A percentile compares a stretch with the other conserved stretches of the same genome.
These are phyloP conservation scores for Actinostola sp. DNA, from an alignment of 92 coral and sea anemone species.

Conservation along the genomic window DNA sequence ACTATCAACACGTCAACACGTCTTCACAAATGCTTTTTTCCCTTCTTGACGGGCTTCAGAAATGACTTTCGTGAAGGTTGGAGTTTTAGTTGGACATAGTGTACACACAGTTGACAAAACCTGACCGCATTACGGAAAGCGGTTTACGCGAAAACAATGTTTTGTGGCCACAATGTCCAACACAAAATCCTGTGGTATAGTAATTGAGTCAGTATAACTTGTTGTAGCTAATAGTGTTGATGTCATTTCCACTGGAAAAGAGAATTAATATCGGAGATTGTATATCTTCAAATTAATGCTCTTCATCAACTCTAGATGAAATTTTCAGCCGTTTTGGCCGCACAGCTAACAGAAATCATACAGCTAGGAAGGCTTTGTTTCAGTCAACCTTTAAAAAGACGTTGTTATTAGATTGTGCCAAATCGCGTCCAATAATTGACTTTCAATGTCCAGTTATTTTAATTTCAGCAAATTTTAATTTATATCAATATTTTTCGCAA, in stretches of 20 bases:
- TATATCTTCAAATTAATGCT: not conserved
- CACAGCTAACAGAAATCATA: no score
- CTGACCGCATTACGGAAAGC: not conserved
- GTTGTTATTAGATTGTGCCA: not conserved
- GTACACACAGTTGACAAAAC: not conserved
- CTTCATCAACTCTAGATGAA: not conserved
- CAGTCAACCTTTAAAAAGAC: no score
- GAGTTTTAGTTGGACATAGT: not conserved
- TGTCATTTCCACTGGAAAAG: not conserved
- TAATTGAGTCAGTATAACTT: conserved; percentile 4
- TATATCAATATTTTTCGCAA: not conserved
- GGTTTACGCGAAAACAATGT: conserved; percentile 1
- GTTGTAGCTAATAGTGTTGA: conserved; percentile 1
- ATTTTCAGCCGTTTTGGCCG: conserved; percentile 1
- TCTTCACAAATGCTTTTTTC: conserved; percentile 4
- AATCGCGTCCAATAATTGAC: not conserved
- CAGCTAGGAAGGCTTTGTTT: no score
- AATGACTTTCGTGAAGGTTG: not conserved
- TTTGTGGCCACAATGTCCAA: not conserved
- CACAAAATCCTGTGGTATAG: conserved; percentile 12
- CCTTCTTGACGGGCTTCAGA: conserved; percentile 8
- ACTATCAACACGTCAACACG: conserved; percentile 28
- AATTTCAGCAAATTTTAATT: not conserved
- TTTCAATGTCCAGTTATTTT: not conserved
- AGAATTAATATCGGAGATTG: not conserved